phyloP scores from a whole-genome alignment of 2,888 invertebrate species.

The Macrosiphum euphorbiae region DNA sequence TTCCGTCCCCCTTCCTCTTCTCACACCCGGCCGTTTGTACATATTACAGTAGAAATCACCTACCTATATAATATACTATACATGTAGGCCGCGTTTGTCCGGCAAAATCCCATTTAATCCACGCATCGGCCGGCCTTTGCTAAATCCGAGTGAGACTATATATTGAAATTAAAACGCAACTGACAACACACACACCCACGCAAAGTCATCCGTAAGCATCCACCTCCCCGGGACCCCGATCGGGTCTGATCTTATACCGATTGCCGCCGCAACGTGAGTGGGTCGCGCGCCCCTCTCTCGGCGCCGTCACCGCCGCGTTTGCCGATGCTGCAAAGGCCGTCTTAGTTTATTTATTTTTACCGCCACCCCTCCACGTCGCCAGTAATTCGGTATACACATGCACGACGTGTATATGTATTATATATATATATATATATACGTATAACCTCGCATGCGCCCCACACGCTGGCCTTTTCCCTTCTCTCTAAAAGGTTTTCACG shows the following conservation, averaged over 20 bases:
- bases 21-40: background rate
- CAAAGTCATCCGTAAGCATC: background rate
- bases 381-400: background rate
- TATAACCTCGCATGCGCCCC: background rate
- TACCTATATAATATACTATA: background rate
- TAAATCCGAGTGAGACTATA: conserved; percentile 7
- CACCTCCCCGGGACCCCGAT: background rate
- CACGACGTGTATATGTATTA: background rate
- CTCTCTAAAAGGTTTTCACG: conserved; percentile 67
- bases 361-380: background rate
- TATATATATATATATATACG: background rate
- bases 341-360: conserved; percentile 58
- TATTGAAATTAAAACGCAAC: background rate
- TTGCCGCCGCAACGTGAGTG: background rate
- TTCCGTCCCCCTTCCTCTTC: background rate
- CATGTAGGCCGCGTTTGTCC: background rate
- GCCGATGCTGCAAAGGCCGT: conserved; percentile 20
- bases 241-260: conserved; percentile 22
- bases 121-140: background rate
- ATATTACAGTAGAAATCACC: conserved; percentile 6
- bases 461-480: conserved; percentile 45
- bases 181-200: background rate
- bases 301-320: background rate
- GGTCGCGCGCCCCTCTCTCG: background rate
- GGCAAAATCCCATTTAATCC: conserved; percentile 55